A percentile compares a stretch with the other conserved stretches of the same genome.
Evolutionary conservation across 2,113 vertebrate species (phyloP).

Genomic region (Salvelinus alpinus): DNA sequence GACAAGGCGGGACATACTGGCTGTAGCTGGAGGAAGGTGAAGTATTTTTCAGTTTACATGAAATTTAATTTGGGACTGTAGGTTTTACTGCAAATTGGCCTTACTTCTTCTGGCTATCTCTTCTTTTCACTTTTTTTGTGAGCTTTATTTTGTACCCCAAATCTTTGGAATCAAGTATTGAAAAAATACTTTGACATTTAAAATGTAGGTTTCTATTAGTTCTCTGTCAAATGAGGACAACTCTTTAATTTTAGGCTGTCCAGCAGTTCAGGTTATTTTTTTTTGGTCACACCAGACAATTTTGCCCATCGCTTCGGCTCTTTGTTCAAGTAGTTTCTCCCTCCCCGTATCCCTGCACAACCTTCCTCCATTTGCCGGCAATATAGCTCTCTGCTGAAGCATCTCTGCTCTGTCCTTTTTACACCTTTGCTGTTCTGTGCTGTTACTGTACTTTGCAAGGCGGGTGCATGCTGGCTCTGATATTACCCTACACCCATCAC

Average conservation of each 20-base stretch:
- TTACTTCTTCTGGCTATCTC: slow-evolving; percentile 39
- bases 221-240: neutral
- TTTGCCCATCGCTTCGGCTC: neutral
- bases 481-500: neutral
- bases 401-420: slow-evolving; percentile 2
- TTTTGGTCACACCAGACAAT: neutral
- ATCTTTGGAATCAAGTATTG: neutral
- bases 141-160: slow-evolving; percentile 1
- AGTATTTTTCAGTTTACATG: slow-evolving; percentile 58
- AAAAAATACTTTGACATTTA: neutral
- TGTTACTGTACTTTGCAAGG: neutral
- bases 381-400: neutral
- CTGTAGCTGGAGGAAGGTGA: slow-evolving; percentile 58
- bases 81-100: slow-evolving; percentile 50
- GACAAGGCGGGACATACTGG: slow-evolving; percentile 64
- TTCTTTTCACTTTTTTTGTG: slow-evolving; percentile 18
- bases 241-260: neutral
- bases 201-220: neutral
- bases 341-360: slow-evolving; percentile 1
- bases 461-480: slow-evolving; percentile 19
- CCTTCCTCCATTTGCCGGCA: slow-evolving; percentile 2
- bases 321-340: neutral
- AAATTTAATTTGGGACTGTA: slow-evolving; percentile 43
- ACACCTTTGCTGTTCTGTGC: slow-evolving; percentile 17
- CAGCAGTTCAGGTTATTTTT: neutral